Evolutionary conservation across 2,888 invertebrate species (phyloP), one percentile per base, ranked within the genome.

Genomic region (Pasiphila rectangulata): DNA sequence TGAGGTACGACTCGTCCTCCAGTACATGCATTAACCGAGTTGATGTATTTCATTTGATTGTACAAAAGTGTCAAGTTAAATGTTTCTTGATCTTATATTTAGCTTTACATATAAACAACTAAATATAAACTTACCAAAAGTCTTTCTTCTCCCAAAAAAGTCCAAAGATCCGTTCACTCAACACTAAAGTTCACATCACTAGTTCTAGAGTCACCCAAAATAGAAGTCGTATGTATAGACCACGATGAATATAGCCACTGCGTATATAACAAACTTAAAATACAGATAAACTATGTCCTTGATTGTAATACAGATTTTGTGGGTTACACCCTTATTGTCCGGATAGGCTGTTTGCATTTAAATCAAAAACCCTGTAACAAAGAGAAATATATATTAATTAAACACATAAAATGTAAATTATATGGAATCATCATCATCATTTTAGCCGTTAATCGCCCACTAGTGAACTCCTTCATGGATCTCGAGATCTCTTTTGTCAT

Each of bases 221-320:
- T 83, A 87, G 56, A 79, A 79, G 51, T 87, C 87, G 62, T 83
- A 87, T 53, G 79, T 79, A 56, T 83, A 85, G 54, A 87, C 85
- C 4, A 86, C 13, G 0, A 80, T 56, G 54, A 83, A 88, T 20
- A 88, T 77, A 0, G 70, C 67, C 24, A 88, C 29, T 1, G 88
- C 87, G 55, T 86, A 86, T 0, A 82, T 43, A 0, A 79, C 76
- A 34, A 88, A 87, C 64, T 84, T 88, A 1, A 80, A 58, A 56
- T 89, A 88, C 2, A 88, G 49, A 37, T 67, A 77, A 6, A 80
- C 53, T 57, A 88, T 78, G 59, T 87, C 87, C 57, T 74, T 82
- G 0, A 83, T 4, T 29, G 76, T 81, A 24, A 57, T 61, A 43
- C 59, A 50, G 15, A 83, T 38, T 4, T 47, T 72, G 47, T 72